These are phyloP conservation scores for Mactromeris polynyma DNA, from an alignment of 2,888 invertebrate species.

Conservation along the genomic window DNA sequence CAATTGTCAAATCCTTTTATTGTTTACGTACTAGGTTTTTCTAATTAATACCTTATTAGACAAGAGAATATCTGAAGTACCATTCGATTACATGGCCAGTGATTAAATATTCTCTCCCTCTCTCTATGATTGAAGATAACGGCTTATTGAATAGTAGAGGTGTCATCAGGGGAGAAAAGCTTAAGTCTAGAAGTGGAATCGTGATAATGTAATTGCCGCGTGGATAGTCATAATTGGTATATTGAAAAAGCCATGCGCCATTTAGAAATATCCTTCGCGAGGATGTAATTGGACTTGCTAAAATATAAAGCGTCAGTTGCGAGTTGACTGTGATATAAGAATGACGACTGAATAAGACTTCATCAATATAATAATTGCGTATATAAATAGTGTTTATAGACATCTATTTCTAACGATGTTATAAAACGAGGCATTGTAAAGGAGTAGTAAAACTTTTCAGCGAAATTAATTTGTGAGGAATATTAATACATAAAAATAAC, in stretches of 20 bases:
- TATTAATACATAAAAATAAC: neutral
- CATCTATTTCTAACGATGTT: neutral
- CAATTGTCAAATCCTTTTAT: neutral
- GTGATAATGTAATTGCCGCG: neutral
- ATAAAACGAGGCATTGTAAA: neutral
- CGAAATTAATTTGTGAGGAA: neutral
- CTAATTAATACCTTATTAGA: neutral
- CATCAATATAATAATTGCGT: neutral
- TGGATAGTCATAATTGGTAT: neutral
- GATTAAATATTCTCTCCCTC: neutral
- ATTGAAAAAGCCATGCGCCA: neutral
- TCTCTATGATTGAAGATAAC: neutral
- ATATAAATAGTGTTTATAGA: neutral
- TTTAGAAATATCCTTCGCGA: neutral
- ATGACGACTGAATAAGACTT: neutral
- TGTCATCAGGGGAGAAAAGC: neutral
- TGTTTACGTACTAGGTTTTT: neutral
- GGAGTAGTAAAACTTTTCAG: neutral
- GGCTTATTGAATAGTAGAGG: neutral
- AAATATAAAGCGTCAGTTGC: neutral
- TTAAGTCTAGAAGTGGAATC: neutral
- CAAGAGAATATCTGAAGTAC: neutral
- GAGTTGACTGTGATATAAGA: neutral
- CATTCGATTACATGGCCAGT: neutral
- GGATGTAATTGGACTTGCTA: constrained; percentile 1